Base-by-base conservation (phyloP, 2,888 invertebrate genomes). In the Neocrepidodera transversa region DNA sequence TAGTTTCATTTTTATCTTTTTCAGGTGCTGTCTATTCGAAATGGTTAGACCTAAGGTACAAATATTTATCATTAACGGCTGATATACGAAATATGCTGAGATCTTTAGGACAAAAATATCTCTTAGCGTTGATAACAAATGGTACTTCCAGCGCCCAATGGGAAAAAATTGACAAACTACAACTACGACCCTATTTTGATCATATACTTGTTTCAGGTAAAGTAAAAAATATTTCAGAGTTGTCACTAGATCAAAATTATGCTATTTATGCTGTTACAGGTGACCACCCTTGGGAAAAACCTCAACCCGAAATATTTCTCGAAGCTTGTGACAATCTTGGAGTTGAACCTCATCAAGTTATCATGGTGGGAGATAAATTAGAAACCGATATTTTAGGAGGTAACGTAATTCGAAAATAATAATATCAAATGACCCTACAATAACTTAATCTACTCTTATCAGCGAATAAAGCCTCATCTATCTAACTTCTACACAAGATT, bases 381-480 rank as follows among this genome's bases (percentile, higher is more conserved):
- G 92, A 93, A 78, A 93, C 93, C 30, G 94, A 94, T 79, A 92
- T 94, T 72, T 85, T 88, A 86, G 93, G 93, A 62, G 93, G 91
- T 20, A 87, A 26, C 10, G 8, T 40, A 17, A 40, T 40, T 38
- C 4, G 4, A 17, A 6, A 6, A 1, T 8, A 42, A 42, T 16
- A 23, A 23, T 6, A 23, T 23, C 7, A 23, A 23, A 6, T 23
- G 7, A 23, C 7, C 7, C 26, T 23, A 7, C 7, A 6, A 6
- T 7, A 23, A 23, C 7, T 7, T 6, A 23, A 23, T 6, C n/a
- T n/a, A n/a, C n/a, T n/a, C n/a, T 23, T 3, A 23, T 23, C 3
- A 23, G 26, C 7, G 7, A 6, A 23, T 23, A 23, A 23, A 7
- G 26, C n/a, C n/a, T 6, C 3, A 23, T 3, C 26, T 23, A 7